Evolutionary conservation across 2,797 vertebrate genomes (phyloP).

Genomic region (Anolis apletophallus): DNA sequence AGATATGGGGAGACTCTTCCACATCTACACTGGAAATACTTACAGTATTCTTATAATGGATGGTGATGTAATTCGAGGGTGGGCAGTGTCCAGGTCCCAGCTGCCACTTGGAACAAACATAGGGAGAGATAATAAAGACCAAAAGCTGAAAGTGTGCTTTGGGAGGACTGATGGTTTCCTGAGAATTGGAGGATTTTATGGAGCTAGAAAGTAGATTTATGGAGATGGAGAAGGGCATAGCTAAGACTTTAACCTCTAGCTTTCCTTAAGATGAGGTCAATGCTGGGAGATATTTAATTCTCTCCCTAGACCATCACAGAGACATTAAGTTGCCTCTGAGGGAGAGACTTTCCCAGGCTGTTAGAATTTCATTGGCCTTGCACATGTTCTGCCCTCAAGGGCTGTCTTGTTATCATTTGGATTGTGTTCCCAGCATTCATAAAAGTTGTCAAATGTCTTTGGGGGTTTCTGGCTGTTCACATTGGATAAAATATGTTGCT

Average conservation of each 20-base stretch:
- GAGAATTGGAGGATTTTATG: neutral
- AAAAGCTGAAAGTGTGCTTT: neutral
- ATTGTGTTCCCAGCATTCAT: neutral
- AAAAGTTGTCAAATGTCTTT: neutral
- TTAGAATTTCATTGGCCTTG: neutral
- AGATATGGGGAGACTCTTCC: neutral
- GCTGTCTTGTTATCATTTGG: neutral
- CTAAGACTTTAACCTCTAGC: neutral
- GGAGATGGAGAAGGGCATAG: neutral
- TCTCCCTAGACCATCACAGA: neutral
- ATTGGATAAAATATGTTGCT: neutral
- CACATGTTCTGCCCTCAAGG: neutral
- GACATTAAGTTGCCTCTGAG: neutral
- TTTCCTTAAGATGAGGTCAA: neutral
- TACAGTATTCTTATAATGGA: too few species aligned
- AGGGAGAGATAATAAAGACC: neutral
- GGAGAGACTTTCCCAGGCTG: neutral
- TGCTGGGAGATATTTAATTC: neutral
- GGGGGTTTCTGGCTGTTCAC: neutral
- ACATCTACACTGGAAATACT: too few species aligned
- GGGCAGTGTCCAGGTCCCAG: neutral
- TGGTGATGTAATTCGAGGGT: too few species aligned
- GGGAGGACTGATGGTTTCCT: neutral
- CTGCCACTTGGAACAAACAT: neutral
- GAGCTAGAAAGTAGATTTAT: neutral